A percentile compares a stretch with the other conserved stretches of the same genome.
Evolutionary conservation across 2,797 vertebrate genomes (phyloP).

Genomic region (Catostomus latipinnis): DNA sequence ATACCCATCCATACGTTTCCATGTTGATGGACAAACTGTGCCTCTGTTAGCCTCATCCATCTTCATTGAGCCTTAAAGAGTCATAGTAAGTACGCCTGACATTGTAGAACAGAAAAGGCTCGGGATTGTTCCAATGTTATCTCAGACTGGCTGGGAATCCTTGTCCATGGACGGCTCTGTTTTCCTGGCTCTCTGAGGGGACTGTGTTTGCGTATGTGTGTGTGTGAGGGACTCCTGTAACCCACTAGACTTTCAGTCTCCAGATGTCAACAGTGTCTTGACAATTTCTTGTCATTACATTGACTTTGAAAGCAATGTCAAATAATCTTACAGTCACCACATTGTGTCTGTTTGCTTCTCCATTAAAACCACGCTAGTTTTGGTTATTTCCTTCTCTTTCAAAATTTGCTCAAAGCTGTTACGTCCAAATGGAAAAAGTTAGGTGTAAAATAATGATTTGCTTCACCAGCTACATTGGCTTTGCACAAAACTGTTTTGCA

Average conservation of each 20-base stretch:
- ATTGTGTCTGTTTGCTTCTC: constrained; percentile 37
- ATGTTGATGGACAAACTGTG: constrained; percentile 80
- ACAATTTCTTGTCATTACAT: constrained; percentile 31
- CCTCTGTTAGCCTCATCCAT: constrained; percentile 82
- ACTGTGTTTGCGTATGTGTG: constrained; percentile 39
- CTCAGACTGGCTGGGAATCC: constrained; percentile 67
- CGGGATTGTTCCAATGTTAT: constrained; percentile 75
- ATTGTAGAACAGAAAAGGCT: constrained; percentile 77
- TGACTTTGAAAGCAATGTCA: constrained; percentile 32
- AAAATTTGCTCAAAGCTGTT: constrained; percentile 29
- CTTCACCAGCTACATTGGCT: constrained; percentile 39
- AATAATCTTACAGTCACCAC: constrained; percentile 35
- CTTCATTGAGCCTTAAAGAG: constrained; percentile 73
- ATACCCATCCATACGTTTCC: constrained; percentile 72
- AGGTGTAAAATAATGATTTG: constrained; percentile 37
- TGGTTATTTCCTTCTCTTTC: constrained; percentile 6
- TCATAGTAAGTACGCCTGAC: constrained; percentile 73
- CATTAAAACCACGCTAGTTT: constrained; percentile 23
- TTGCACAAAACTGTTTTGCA: constrained; percentile 5
- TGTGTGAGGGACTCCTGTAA: constrained; percentile 51
- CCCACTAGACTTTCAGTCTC: constrained; percentile 75
- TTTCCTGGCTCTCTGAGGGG: constrained; percentile 45
- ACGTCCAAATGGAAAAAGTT: constrained; percentile 41
- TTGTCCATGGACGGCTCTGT: constrained; percentile 56
- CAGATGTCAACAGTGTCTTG: constrained; percentile 59